Conservation (phyloP, 1,140 invertebrate species). For the Eubasilissa regina region DNA sequence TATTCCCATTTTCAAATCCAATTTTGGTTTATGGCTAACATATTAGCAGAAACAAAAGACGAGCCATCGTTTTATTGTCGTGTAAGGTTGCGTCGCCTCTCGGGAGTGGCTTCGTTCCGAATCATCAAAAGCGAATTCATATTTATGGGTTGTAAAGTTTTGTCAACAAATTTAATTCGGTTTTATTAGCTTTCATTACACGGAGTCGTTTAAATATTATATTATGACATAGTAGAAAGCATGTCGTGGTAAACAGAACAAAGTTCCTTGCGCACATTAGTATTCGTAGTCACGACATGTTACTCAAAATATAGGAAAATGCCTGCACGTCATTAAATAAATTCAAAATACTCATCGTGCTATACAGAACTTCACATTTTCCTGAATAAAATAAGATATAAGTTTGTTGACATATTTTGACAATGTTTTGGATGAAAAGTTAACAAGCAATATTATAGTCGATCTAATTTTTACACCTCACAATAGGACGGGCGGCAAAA, state of each 20-base stretch:
- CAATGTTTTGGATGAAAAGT: no score
- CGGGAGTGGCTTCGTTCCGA: background rate
- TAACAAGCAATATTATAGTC: no score
- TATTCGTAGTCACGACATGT: slow-evolving; percentile 8
- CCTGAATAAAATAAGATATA: no score
- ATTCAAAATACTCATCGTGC: no score
- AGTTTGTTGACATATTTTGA: no score
- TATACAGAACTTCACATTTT: no score
- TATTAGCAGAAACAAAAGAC: slow-evolving; percentile 39
- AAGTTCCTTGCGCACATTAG: background rate
- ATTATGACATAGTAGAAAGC: slow-evolving; percentile 10
- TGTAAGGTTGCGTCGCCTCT: slow-evolving; percentile 30
- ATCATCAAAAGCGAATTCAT: slow-evolving; percentile 28
- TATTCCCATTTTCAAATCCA: slow-evolving; percentile 28
- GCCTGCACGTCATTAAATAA: no score
- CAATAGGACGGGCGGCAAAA: no score
- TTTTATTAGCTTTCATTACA: slow-evolving; percentile 22
- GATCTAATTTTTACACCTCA: no score
- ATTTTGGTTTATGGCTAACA: slow-evolving; percentile 49
- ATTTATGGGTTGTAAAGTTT: slow-evolving; percentile 41
- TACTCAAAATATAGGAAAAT: background rate
- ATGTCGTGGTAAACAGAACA: slow-evolving; percentile 7
- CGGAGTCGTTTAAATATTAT: slow-evolving; percentile 32
- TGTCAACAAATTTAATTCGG: slow-evolving; percentile 28
- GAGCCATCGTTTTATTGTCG: slow-evolving; percentile 37